Evolutionary conservation across 2,113 vertebrate genomes (phyloP).

Genomic region (Paramormyrops kingsleyae): DNA sequence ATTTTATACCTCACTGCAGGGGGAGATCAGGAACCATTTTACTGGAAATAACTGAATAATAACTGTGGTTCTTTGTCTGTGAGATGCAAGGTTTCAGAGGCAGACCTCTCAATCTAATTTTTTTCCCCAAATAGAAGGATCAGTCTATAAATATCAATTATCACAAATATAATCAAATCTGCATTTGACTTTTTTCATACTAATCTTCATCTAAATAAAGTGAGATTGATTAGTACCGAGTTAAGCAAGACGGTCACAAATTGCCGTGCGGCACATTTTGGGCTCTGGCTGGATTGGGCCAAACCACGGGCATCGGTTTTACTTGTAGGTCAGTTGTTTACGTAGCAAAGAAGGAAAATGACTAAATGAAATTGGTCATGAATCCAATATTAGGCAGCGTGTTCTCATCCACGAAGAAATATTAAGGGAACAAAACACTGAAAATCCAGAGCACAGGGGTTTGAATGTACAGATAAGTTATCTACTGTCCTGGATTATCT

Average conservation of each 20-base stretch:
- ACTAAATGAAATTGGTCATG: constrained; percentile 9
- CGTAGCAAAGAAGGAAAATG: not conserved
- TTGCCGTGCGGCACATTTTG: not conserved
- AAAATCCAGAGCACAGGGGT: not conserved
- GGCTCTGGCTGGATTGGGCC: not conserved
- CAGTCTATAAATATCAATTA: not conserved
- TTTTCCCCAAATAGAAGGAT: not conserved
- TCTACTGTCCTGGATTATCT: constrained; percentile 4
- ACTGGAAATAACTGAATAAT: not conserved
- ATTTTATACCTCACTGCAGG: not conserved
- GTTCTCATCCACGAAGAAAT: not conserved
- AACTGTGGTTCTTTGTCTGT: not conserved
- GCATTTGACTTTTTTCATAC: not conserved
- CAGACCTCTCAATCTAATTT: not conserved
- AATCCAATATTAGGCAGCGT: constrained; percentile 8
- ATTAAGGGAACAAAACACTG: not conserved
- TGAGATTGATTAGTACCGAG: not conserved
- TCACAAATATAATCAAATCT: constrained; percentile 12
- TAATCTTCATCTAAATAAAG: constrained; percentile 12
- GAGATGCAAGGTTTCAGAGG: not conserved
- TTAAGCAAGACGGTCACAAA: not conserved
- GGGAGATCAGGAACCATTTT: not conserved
- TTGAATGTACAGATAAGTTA: not conserved
- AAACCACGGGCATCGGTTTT: not conserved
- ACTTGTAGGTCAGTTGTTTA: not conserved